Evolutionary conservation across 2,888 invertebrate genomes (phyloP), one percentile per base, ranked within the genome.

Genomic region (Brachynemurus nebulosus): DNA sequence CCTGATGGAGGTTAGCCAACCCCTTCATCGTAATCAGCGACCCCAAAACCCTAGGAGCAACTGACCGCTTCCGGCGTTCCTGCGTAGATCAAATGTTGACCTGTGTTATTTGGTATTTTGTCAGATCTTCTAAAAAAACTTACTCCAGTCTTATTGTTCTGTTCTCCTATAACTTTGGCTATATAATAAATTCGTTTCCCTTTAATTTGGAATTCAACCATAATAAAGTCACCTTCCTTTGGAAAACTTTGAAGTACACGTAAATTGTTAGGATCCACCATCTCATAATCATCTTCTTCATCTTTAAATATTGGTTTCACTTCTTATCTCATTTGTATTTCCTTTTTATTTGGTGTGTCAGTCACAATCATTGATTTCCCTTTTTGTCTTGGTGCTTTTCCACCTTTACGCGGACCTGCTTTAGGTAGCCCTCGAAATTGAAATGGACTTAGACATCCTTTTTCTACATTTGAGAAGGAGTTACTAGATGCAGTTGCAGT

Each of bases 271-370:
- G 19, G 17, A 44, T 44, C 39, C 19, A 44, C 38, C 19, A 33
- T 18, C 25, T 3, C 39, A 39, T 44, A 39, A 27, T 44, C 25
- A 23, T 39, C 23, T 44, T 44, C 39, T 44, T 44, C 39, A 23
- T 44, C 46, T 39, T 36, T 35, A 35, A 46, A 33, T 33, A 30
- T 20, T 30, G 25, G 42, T 12, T 47, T 45, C 20, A 50, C 49
- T 50, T 47, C 37, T 50, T 30, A 44, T 47, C 48, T 41, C 36
- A 40, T 45, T 46, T 52, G 48, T 33, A 50, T 40, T 43, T 42
- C 47, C 46, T 49, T 19, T 52, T 55, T 57, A 47, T 55, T 54
- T 23, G 55, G 54, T 27, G 53, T 56, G 47, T 54, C 55, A 36
- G 56, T 57, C 34, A 51, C 52, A 40, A 57, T 55, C 50, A 54